A percentile compares a stretch with the other conserved stretches of the same genome.
These are phyloP conservation scores for Odontamblyopus lacepedii DNA, from an alignment of 2,797 vertebrate genomes.

Conservation along the genomic window DNA sequence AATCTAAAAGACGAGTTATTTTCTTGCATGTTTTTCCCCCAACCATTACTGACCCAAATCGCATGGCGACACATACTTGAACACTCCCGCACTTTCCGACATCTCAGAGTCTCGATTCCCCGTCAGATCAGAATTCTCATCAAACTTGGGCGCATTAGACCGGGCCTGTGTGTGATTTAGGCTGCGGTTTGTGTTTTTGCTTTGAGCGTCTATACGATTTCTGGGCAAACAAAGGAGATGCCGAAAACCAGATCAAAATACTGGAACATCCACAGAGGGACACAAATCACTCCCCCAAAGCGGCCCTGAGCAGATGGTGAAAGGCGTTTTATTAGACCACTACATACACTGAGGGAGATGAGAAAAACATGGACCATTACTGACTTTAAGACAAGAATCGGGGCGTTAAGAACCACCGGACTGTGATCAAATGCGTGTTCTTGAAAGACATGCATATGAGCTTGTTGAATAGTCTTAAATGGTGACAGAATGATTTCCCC, in stretches of 20 bases:
- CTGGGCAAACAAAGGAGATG: not conserved
- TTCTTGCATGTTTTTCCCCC: not conserved
- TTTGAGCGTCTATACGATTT: not conserved
- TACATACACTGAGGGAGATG: not conserved
- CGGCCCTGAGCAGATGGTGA: conserved; percentile 15
- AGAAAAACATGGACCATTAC: conserved; percentile 6
- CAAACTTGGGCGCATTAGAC: conserved; percentile 1
- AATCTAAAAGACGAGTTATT: too few species aligned
- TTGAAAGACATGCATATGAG: not conserved
- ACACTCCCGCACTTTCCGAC: not conserved
- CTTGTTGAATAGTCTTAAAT: not conserved
- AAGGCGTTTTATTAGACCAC: conserved; percentile 1
- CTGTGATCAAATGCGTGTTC: conserved; percentile 11
- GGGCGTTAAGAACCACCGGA: not conserved
- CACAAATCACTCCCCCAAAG: conserved; percentile 11
- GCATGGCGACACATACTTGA: not conserved
- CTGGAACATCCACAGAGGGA: conserved; percentile 6
- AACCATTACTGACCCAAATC: too few species aligned
- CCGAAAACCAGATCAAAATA: conserved; percentile 9
- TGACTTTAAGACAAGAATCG: conserved; percentile 1
- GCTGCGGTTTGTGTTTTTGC: not conserved
- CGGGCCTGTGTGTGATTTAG: conserved; percentile 11
- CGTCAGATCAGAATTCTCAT: conserved; percentile 8
- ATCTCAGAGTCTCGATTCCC: not conserved
- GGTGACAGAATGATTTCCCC: not conserved